Evolutionary conservation across 2,113 vertebrate species (phyloP).

Genomic region (Atherinomorus stipes): DNA sequence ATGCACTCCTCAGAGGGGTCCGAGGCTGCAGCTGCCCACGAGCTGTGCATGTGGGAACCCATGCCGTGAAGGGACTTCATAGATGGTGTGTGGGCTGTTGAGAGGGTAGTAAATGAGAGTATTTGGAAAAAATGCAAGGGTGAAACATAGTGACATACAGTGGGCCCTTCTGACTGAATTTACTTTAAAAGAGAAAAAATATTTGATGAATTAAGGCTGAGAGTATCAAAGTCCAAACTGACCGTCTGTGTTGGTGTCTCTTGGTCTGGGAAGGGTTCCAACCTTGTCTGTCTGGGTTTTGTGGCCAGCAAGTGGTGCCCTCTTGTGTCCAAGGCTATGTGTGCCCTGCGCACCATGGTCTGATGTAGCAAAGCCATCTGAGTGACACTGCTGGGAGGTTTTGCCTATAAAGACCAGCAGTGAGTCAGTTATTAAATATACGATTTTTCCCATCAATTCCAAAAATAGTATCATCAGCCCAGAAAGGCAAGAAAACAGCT

Average conservation of each 20-base stretch:
- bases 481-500: background rate
- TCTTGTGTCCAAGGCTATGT: slow-evolving; percentile 82
- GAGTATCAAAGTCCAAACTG: slow-evolving; percentile 29
- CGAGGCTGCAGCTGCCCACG: slow-evolving; percentile 75
- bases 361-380: slow-evolving; percentile 56
- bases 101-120: slow-evolving; percentile 24
- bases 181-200: slow-evolving; percentile 5
- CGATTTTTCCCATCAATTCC: background rate
- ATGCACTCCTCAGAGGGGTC: slow-evolving; percentile 82
- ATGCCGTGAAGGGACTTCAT: slow-evolving; percentile 70
- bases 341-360: slow-evolving; percentile 65
- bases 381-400: slow-evolving; percentile 57
- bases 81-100: slow-evolving; percentile 61
- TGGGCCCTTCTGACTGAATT: background rate
- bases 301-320: slow-evolving; percentile 66
- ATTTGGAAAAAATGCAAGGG: slow-evolving; percentile 45
- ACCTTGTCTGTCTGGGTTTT: slow-evolving; percentile 74
- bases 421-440: background rate
- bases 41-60: slow-evolving; percentile 75
- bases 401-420: slow-evolving; percentile 59
- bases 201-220: slow-evolving; percentile 28
- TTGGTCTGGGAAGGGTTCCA: slow-evolving; percentile 77
- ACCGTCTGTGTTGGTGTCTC: slow-evolving; percentile 75
- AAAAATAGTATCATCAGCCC: background rate
- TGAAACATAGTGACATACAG: slow-evolving; percentile 8